Evolutionary conservation across 2,797 vertebrate genomes (phyloP), one percentile per base, ranked within the genome.

Genomic region (Clarias platycephalus): DNA sequence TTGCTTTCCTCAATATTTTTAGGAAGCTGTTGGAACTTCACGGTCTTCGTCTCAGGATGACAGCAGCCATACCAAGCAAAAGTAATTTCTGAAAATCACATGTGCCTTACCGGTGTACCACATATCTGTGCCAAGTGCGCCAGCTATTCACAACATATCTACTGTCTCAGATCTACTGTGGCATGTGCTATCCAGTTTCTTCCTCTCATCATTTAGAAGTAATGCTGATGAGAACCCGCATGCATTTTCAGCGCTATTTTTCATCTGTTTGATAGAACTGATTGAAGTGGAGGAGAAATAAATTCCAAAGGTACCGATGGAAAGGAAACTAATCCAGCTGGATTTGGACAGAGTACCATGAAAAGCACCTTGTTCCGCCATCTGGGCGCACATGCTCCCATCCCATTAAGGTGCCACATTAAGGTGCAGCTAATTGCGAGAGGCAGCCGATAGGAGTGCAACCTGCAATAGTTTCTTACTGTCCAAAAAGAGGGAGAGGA

Each of bases 351-450:
- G 71, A 86, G 63, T 63, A 86, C 83, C 58, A 70, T 82, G 60
- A 93, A 93, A 94, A 90, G 74, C 92, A 94, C 94, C 93, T 94
- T 93, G 92, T 94, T 92, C 88, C 93, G 89, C 94, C 94, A 95
- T 95, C 94, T 95, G 94, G 93, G 87, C 90, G 85, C 85, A 88
- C 89, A 89, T 90, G 86, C 83, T 83, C 87, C 88, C 89, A 88
- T 91, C 91, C 93, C 92, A 94, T 95, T 94, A 93, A 92, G 89
- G 91, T 20, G 57, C 88, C 91, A 92, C 91, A 94, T 92, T 93
- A 92, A 93, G 92, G 94, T 91, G 92, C 91, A 91, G 92, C 92
- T 93, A 94, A 94, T 94, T 93, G 91, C 92, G 87, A 92, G 91
- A 91, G 75, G 88, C 91, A 91, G 89, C 88, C 87, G 89, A 92